These are phyloP conservation scores for Limnephilus rhombicus DNA, from an alignment of 2,888 invertebrate genomes.

Conservation along the genomic window DNA sequence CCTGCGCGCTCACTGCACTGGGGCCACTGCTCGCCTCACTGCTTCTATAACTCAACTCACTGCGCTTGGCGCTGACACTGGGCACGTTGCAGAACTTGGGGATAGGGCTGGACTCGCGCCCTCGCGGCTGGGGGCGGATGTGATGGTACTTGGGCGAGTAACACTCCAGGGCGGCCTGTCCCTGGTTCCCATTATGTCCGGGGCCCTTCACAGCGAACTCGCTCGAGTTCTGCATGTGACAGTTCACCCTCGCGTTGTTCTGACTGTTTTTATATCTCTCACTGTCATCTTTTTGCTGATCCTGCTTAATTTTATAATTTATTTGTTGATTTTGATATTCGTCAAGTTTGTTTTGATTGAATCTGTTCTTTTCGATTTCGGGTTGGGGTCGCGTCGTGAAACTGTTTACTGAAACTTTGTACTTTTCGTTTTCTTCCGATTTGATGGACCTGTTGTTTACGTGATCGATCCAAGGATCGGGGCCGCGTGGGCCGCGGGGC, in stretches of 20 bases:
- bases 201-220: slow-evolving; percentile 47
- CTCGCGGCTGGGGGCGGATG: slow-evolving; percentile 71
- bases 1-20: slow-evolving; percentile 37
- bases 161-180: slow-evolving; percentile 72
- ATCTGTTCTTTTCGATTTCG: slow-evolving; percentile 44
- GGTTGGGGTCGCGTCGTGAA: slow-evolving; percentile 9
- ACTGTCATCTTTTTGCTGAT: slow-evolving; percentile 50
- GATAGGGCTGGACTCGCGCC: slow-evolving; percentile 44
- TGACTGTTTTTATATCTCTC: slow-evolving; percentile 60
- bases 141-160: slow-evolving; percentile 77
- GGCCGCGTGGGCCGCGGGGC: slow-evolving; percentile 63
- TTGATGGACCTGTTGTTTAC: slow-evolving; percentile 59
- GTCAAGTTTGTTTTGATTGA: slow-evolving; percentile 54
- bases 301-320: slow-evolving; percentile 55
- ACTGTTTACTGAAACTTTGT: slow-evolving; percentile 33
- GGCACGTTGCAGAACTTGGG: slow-evolving; percentile 41
- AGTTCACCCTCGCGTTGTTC: slow-evolving; percentile 55
- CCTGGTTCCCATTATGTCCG: slow-evolving; percentile 55
- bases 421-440: slow-evolving; percentile 49
- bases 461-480: slow-evolving; percentile 61
- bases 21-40: slow-evolving; percentile 39
- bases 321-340: slow-evolving; percentile 47
- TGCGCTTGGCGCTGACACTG: slow-evolving; percentile 48
- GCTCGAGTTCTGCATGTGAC: slow-evolving; percentile 58
- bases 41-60: slow-evolving; percentile 54